A percentile compares a stretch with the other conserved stretches of the same genome.
Conservation (phyloP, 1,140 invertebrate genomes). For the Drosophila setifemur region DNA sequence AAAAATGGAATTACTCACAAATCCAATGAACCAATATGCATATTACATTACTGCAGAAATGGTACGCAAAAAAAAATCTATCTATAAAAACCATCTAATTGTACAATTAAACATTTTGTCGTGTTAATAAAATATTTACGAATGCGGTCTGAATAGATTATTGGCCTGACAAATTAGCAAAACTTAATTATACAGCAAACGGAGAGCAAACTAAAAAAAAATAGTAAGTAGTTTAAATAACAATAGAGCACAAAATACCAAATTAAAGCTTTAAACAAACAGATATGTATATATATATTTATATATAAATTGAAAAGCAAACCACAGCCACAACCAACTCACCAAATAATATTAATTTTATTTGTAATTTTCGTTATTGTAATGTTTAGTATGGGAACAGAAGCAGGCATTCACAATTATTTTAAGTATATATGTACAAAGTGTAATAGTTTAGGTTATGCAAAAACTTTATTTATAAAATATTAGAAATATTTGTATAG, state of each 20-base stretch:
- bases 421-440: constrained; percentile 36
- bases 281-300: constrained; percentile 2
- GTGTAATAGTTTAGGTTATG: constrained; percentile 46
- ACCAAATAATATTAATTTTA: constrained; percentile 19
- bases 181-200: constrained; percentile 65
- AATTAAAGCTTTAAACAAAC: constrained; percentile 25
- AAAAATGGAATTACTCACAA: constrained; percentile 30
- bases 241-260: background rate
- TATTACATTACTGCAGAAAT: constrained; percentile 23
- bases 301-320: constrained; percentile 1
- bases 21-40: constrained; percentile 56
- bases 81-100: constrained; percentile 57
- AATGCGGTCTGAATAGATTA: constrained; percentile 62
- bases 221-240: constrained; percentile 5
- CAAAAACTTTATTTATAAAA: constrained; percentile 69
- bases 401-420: constrained; percentile 48
- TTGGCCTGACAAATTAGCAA: constrained; percentile 60
- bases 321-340: constrained; percentile 46
- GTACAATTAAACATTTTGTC: constrained; percentile 71
- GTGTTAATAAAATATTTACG: constrained; percentile 77
- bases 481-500: constrained; percentile 62
- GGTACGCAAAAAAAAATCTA: constrained; percentile 10
- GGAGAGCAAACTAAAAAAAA: constrained; percentile 15
- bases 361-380: background rate
- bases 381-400: constrained; percentile 10